Evolutionary conservation across 2,113 vertebrate genomes (phyloP).

Genomic region (Calcarius ornatus): DNA sequence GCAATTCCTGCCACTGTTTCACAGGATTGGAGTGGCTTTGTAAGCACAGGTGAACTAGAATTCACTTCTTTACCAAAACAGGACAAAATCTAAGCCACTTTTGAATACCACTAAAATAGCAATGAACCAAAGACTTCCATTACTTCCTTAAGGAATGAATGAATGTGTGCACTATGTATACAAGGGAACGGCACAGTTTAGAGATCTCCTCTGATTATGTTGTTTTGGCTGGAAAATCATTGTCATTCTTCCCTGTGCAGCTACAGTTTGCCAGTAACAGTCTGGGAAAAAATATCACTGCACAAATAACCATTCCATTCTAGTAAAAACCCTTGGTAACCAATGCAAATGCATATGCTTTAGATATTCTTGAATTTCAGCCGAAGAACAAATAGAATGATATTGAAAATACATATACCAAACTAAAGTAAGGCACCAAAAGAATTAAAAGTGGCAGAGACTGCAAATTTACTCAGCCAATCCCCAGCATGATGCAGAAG

Average conservation of each 20-base stretch:
- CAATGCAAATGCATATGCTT: not conserved
- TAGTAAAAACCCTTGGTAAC: not conserved
- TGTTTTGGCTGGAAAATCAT: not conserved
- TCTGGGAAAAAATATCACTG: not conserved
- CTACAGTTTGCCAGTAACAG: not conserved
- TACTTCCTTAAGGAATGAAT: not conserved
- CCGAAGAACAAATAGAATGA: not conserved
- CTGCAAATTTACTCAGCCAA: not conserved
- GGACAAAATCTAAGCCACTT: not conserved
- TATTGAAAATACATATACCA: not conserved
- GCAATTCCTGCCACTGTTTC: not conserved
- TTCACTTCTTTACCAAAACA: not conserved
- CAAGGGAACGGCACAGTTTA: not conserved
- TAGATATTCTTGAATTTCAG: not conserved
- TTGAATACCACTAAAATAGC: not conserved
- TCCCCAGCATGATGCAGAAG: not conserved
- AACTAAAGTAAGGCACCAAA: not conserved
- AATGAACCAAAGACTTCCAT: not conserved
- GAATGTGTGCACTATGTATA: not conserved
- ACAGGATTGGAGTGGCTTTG: not conserved
- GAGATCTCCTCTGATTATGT: not conserved
- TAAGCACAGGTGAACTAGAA: not conserved
- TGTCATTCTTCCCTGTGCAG: not conserved
- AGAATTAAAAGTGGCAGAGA: not conserved
- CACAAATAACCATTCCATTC: not conserved